Evolutionary conservation across 2,113 vertebrate genomes (phyloP).

Genomic region (Plecotus auritus): DNA sequence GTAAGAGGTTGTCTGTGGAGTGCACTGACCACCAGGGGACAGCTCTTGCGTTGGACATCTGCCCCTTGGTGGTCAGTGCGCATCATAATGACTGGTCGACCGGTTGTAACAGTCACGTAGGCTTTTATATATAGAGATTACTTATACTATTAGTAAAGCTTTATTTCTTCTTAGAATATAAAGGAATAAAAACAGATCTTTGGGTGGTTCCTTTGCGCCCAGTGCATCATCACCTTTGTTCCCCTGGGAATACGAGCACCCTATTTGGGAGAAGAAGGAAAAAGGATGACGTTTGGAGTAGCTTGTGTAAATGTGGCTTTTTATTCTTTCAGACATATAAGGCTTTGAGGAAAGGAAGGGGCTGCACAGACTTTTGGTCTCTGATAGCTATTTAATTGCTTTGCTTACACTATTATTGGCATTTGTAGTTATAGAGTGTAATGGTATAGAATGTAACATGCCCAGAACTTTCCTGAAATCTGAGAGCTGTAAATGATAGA

Average conservation of each 20-base stretch:
- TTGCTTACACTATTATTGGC: background rate
- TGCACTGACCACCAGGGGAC: no score
- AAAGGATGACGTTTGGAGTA: background rate
- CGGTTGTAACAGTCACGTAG: no score
- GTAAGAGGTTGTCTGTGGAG: no score
- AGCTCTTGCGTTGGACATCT: no score
- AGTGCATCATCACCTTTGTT: background rate
- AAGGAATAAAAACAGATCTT: background rate
- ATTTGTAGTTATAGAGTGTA: background rate
- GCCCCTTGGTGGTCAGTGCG: no score
- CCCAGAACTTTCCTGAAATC: background rate
- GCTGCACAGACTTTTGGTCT: background rate
- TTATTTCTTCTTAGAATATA: background rate
- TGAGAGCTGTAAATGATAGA: constrained; percentile 15
- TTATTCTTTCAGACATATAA: background rate
- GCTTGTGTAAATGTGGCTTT: background rate
- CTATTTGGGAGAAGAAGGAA: background rate
- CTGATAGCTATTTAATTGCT: background rate
- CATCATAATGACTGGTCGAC: no score
- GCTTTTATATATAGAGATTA: background rate
- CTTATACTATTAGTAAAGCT: background rate
- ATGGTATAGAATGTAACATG: background rate
- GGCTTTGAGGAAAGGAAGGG: background rate
- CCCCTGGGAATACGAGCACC: background rate
- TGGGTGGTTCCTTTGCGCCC: background rate